These are phyloP conservation scores for Andrena praecox DNA, from an alignment of 2,888 invertebrate genomes.

Conservation along the genomic window DNA sequence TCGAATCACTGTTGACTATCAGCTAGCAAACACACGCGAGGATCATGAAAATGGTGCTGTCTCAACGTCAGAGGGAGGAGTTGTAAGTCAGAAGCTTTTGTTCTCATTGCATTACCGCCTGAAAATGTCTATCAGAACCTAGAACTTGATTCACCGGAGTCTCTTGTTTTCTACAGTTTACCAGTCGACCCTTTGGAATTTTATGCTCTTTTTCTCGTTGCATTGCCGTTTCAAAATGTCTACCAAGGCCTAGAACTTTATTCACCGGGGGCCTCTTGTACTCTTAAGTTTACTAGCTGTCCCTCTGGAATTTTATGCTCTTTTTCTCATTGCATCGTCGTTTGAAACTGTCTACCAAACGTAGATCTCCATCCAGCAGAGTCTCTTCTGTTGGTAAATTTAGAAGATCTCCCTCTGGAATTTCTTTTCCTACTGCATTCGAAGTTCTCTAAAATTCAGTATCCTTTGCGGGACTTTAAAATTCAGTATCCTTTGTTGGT, in stretches of 20 bases:
- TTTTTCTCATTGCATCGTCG: neutral
- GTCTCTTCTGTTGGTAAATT: neutral
- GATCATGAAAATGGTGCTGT: slow-evolving; percentile 99
- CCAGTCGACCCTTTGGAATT: neutral
- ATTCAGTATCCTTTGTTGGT: neutral
- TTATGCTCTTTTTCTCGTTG: neutral
- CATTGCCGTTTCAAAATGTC: neutral
- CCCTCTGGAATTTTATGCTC: neutral
- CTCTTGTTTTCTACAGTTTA: neutral
- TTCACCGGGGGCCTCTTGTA: neutral
- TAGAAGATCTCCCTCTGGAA: neutral
- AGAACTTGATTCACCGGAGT: neutral
- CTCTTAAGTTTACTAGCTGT: neutral
- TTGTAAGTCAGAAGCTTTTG: slow-evolving; percentile 90
- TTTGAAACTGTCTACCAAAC: neutral
- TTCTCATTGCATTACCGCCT: neutral
- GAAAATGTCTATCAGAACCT: neutral
- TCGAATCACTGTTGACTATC: slow-evolving; percentile 77
- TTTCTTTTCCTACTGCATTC: neutral
- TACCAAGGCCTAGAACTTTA: neutral
- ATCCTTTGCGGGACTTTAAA: neutral
- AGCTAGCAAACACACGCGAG: slow-evolving; percentile 83
- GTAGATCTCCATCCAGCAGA: too few species aligned
- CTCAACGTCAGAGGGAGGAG: slow-evolving; percentile 99
- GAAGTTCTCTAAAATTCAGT: neutral